Evolutionary conservation across 2,113 vertebrate species (phyloP).

Genomic region (Eidolon helvum): DNA sequence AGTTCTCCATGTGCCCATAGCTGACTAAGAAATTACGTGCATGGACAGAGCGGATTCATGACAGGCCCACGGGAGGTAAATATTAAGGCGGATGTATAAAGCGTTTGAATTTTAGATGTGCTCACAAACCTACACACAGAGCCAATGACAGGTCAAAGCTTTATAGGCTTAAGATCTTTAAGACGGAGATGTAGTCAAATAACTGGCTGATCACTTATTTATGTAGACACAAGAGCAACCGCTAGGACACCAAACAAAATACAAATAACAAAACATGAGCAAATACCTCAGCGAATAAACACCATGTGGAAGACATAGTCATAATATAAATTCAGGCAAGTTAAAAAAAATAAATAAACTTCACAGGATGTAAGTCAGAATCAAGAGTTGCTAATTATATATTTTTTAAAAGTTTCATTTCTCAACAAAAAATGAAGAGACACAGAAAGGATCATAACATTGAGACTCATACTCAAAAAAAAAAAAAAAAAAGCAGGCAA

Average conservation of each 20-base stretch:
- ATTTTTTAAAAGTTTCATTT: neutral
- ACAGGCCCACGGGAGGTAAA: neutral
- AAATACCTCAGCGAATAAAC: neutral
- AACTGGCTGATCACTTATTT: neutral
- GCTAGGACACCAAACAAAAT: neutral
- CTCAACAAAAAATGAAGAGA: neutral
- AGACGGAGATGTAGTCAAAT: neutral
- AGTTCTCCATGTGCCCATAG: neutral
- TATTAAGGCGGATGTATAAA: neutral
- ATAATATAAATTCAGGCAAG: neutral
- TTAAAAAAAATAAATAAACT: neutral
- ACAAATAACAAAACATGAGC: neutral
- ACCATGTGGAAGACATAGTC: neutral
- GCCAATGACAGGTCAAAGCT: neutral
- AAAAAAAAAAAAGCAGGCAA: neutral
- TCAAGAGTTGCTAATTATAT: neutral
- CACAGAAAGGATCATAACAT: neutral
- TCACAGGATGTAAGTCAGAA: neutral
- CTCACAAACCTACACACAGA: neutral
- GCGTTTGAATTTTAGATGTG: neutral
- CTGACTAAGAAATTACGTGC: neutral
- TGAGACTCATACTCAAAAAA: neutral
- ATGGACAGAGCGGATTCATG: neutral
- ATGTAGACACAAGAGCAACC: neutral
- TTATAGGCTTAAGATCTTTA: neutral